Evolutionary conservation across 2,888 invertebrate species (phyloP).

Genomic region (Cephus runcator): DNA sequence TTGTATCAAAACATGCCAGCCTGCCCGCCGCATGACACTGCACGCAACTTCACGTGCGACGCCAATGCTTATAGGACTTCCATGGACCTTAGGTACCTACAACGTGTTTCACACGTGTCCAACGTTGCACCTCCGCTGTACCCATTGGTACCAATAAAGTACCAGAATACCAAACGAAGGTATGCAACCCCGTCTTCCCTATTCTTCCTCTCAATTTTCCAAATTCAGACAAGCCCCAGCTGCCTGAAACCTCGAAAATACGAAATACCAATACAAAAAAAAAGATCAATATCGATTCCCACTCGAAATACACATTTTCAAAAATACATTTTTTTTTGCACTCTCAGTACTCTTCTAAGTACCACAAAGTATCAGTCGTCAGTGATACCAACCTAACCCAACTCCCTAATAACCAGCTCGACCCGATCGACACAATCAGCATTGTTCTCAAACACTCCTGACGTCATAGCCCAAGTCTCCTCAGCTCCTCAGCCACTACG

Average conservation of each 20-base stretch:
- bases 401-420: background rate
- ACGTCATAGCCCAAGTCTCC: background rate
- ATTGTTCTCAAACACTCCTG: background rate
- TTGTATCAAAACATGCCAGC: conserved; percentile 54
- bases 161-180: background rate
- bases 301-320: background rate
- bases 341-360: background rate
- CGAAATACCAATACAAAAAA: background rate
- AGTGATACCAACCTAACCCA: background rate
- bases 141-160: background rate
- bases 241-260: background rate
- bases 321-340: background rate
- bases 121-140: background rate
- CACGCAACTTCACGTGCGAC: conserved; percentile 23
- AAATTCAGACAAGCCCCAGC: too few relatives aligned
- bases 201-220: too few relatives aligned
- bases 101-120: conserved; percentile 35
- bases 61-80: background rate
- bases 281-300: background rate
- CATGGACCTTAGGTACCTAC: conserved; percentile 13
- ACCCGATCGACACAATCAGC: background rate
- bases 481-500: background rate
- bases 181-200: background rate
- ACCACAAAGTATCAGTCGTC: background rate
- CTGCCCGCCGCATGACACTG: conserved; percentile 29